These are phyloP conservation scores for Pollenia angustigena DNA, from an alignment of 2,888 invertebrate species.

Conservation along the genomic window DNA sequence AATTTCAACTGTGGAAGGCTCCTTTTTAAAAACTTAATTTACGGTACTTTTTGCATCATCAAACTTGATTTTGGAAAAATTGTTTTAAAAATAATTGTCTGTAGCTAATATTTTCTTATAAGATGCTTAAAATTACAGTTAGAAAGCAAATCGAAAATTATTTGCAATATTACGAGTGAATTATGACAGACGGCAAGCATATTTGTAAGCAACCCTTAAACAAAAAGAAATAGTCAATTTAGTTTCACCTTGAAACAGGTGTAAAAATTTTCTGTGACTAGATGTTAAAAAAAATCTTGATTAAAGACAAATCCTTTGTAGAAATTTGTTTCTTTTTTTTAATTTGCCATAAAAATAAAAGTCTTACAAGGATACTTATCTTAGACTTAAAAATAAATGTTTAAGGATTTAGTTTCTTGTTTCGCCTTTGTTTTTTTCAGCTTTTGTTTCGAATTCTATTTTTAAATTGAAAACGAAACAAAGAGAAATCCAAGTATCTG, in stretches of 20 bases:
- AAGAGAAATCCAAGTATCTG: not conserved
- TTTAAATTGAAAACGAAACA: conserved; percentile 9
- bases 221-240: no score
- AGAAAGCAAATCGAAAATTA: not conserved
- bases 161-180: not conserved
- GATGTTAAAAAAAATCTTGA: no score
- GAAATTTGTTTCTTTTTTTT: not conserved
- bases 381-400: not conserved
- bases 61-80: no score
- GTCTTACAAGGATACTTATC: not conserved
- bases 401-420: conserved; percentile 1
- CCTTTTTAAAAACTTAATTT: no score
- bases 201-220: not conserved
- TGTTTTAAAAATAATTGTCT: no score
- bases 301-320: no score
- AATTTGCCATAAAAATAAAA: not conserved
- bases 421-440: not conserved
- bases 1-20: no score
- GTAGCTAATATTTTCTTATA: no score
- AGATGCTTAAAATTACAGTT: no score
- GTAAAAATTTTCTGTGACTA: no score
- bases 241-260: no score
- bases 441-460: conserved; percentile 40
- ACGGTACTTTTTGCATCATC: no score
- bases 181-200: not conserved